Evolutionary conservation across 35 echinoderm and acorn worm species (phyloP).

Genomic region (Apostichopus parvimensis): DNA sequence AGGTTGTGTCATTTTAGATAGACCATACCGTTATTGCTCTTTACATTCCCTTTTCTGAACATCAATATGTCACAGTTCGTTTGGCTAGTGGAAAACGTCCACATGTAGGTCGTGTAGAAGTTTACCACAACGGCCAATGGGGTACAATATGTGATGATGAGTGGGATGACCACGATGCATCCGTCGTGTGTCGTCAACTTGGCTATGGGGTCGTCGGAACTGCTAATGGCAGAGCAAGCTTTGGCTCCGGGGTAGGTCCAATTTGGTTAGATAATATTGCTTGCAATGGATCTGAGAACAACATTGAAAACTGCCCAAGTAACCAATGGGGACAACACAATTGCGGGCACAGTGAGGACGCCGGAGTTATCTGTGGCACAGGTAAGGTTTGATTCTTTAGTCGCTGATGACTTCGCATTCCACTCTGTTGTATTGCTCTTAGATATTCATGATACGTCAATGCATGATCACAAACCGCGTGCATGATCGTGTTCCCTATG

Average conservation of each 20-base stretch:
- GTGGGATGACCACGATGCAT: not conserved
- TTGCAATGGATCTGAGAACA: conserved; percentile 9
- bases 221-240: not conserved
- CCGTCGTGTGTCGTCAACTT: not conserved
- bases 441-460: too few species aligned
- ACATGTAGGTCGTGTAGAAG: conserved; percentile 20
- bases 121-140: conserved; percentile 1
- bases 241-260: not conserved
- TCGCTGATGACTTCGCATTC: too few species aligned
- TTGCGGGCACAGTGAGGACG: not conserved
- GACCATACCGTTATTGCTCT: too few species aligned
- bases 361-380: not conserved
- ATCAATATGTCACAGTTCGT: conserved; percentile 9
- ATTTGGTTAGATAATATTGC: conserved; percentile 17
- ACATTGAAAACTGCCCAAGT: not conserved
- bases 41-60: not conserved
- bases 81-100: not conserved
- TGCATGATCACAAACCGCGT: too few species aligned
- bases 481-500: too few species aligned
- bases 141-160: not conserved
- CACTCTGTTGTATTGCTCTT: too few species aligned
- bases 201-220: not conserved
- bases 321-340: not conserved
- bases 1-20: too few species aligned
- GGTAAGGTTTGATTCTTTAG: too few species aligned